Evolutionary conservation across 2,888 invertebrate genomes (phyloP).

Genomic region (Polydrusus tereticollis): DNA sequence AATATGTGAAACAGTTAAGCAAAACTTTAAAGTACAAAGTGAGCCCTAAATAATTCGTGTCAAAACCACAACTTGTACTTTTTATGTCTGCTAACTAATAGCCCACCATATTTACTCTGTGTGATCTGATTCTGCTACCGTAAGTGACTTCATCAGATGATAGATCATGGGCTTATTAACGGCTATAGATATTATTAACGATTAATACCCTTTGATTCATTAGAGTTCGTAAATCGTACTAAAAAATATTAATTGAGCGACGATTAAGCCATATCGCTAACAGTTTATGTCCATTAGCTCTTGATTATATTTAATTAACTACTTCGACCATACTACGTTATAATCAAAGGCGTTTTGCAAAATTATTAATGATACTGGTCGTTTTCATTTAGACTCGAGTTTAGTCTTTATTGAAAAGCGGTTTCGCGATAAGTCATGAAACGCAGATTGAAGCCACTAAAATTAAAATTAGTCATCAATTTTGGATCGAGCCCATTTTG

Average conservation of each 20-base stretch:
- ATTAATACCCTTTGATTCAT: too few relatives aligned
- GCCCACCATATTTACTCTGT: too few relatives aligned
- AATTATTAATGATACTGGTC: constrained; percentile 19
- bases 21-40: too few relatives aligned
- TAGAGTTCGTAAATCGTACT: not conserved
- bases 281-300: constrained; percentile 28
- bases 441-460: not conserved
- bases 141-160: too few relatives aligned
- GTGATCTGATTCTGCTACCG: too few relatives aligned
- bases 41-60: too few relatives aligned
- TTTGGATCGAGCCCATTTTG: not conserved
- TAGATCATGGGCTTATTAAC: too few relatives aligned
- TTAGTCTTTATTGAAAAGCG: constrained; percentile 5
- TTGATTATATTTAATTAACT: constrained; percentile 32
- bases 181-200: too few relatives aligned
- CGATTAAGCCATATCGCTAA: constrained; percentile 17
- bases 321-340: constrained; percentile 24
- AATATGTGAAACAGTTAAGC: too few relatives aligned
- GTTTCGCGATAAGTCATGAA: constrained; percentile 3
- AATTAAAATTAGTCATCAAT: not conserved
- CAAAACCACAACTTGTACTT: too few relatives aligned
- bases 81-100: too few relatives aligned
- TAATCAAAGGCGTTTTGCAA: constrained; percentile 23
- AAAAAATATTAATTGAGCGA: constrained; percentile 10
- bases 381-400: not conserved